Conservation (phyloP, 2,797 vertebrate genomes). For the Meda fulgida region DNA sequence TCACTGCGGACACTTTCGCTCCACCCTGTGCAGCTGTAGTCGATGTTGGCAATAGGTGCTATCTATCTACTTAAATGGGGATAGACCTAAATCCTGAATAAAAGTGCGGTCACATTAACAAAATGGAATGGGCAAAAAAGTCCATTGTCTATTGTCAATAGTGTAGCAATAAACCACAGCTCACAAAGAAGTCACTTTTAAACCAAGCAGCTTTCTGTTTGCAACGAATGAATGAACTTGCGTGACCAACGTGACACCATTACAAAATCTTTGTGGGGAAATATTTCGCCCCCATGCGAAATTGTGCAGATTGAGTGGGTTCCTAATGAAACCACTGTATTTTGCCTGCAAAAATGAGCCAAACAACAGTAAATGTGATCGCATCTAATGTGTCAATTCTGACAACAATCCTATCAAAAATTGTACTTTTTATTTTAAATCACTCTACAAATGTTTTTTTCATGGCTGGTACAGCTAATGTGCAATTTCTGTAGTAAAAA, state of each 20-base stretch:
- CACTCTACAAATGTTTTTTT: not conserved
- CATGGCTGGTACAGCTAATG: not conserved
- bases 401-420: not conserved
- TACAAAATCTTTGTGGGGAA: not conserved
- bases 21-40: not conserved
- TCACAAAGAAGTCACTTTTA: not conserved
- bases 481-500: no score
- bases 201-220: not conserved
- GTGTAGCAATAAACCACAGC: not conserved
- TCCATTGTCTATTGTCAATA: not conserved
- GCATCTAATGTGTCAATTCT: not conserved
- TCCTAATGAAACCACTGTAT: not conserved
- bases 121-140: not conserved
- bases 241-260: not conserved
- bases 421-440: not conserved
- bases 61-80: not conserved
- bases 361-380: not conserved
- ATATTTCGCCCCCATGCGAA: not conserved
- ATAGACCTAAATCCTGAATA: not conserved
- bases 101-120: not conserved
- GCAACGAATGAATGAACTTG: not conserved
- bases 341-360: not conserved
- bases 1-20: not conserved
- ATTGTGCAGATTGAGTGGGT: not conserved
- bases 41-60: not conserved